Base-by-base conservation (phyloP, 2,113 vertebrate species). In the Zingel zingel region DNA sequence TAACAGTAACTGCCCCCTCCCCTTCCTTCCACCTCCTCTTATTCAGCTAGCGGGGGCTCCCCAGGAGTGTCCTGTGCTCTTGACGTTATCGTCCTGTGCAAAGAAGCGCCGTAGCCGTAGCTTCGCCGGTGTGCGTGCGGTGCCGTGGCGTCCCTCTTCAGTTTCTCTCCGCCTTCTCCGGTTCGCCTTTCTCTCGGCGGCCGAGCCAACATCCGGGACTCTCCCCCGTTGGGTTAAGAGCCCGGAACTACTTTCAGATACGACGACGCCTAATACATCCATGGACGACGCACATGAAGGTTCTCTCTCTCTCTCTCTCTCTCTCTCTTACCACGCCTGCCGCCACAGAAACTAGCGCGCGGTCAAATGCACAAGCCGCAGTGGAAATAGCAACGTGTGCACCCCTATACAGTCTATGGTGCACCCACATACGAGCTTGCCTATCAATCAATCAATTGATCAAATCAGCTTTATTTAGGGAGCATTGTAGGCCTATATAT, bases 121-220 rank as follows among this genome's bases (percentile, higher is more conserved):
- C 89, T 92, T 92, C 89, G 53, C 94, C 94, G 92, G 93, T 94
- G 87, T 85, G 89, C 92, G 90, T 83, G 91, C 92, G 82, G 88
- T 92, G 88, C 93, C 85, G 94, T 94, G 86, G 86, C 87, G 90
- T 94, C 93, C 93, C 90, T 92, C 76, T 76, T 88, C 84, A 57
- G 90, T 85, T 91, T 92, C 94, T 94, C 94, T 95, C 94, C 91
- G 93, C 94, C 94, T 95, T 94, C 91, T 91, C 89, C 90, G 79
- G 94, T 94, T 94, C 88, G 94, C 93, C 94, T 95, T 95, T 94
- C 95, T 94, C 90, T 95, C 86, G 86, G 92, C 86, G 82, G 93
- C 89, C 83, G 91, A 94, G 93, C 92, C 92, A 95, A 95, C 95
- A 96, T 96, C 95, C 95, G 95, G 95, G 95, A 87, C 93, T 92